Conservation (phyloP, 2,797 vertebrate genomes). For the Siniperca undulata region DNA sequence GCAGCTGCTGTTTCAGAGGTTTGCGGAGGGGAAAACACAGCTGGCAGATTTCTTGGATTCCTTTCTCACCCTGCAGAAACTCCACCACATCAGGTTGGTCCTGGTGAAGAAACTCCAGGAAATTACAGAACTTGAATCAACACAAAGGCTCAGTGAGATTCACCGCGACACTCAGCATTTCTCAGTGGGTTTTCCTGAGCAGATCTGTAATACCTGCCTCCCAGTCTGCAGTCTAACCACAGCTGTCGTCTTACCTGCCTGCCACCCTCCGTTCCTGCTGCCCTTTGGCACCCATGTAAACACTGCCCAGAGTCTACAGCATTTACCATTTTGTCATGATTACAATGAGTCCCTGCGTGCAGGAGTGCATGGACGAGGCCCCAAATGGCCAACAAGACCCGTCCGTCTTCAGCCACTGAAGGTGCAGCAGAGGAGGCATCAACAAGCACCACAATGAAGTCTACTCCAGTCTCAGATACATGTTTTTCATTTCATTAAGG, state of each 20-base stretch:
- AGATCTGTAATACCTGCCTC: conserved; percentile 11
- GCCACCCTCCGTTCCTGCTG: conserved; percentile 50
- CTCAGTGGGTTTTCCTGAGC: background rate
- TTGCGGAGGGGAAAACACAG: conserved; percentile 54
- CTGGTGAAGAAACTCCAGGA: conserved; percentile 72
- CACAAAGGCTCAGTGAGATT: conserved; percentile 15
- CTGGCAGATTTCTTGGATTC: conserved; percentile 64
- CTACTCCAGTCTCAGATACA: background rate
- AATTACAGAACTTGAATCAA: background rate
- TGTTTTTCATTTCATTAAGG: background rate
- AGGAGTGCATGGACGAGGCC: conserved; percentile 16
- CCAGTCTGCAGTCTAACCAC: conserved; percentile 40
- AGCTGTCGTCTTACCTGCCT: conserved; percentile 46
- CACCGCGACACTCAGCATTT: background rate
- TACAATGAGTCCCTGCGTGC: background rate
- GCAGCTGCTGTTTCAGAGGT: conserved; percentile 71
- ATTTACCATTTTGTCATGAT: conserved; percentile 1
- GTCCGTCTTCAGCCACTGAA: conserved; percentile 56
- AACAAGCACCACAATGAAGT: conserved; percentile 44
- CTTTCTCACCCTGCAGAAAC: conserved; percentile 54
- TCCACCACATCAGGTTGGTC: conserved; percentile 63
- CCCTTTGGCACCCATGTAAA: conserved; percentile 28
- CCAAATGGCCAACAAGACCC: conserved; percentile 40
- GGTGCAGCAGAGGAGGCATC: conserved; percentile 36
- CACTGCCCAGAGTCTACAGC: conserved; percentile 7